Percentiles rank a stretch among this genome's conserved stretches.
These are phyloP conservation scores for Heliothis subflexa DNA, from an alignment of 1,140 invertebrate genomes.

Conservation along the genomic window DNA sequence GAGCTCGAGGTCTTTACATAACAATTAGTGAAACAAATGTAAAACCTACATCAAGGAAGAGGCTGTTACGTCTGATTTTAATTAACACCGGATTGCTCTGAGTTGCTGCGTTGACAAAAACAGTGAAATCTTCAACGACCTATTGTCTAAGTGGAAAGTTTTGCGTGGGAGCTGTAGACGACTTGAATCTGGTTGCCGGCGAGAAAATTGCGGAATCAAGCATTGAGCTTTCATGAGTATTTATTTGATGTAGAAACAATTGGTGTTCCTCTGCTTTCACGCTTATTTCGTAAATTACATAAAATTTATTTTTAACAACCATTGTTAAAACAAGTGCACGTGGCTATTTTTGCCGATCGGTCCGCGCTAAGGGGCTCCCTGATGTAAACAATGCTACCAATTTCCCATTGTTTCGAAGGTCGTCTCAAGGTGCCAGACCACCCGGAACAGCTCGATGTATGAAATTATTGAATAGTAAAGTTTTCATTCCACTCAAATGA, in stretches of 20 bases:
- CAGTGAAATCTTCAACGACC: constrained; percentile 78
- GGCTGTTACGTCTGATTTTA: constrained; percentile 62
- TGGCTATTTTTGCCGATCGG: constrained; percentile 27
- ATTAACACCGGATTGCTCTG: constrained; percentile 64
- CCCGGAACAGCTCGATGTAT: constrained; percentile 53
- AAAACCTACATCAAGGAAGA: constrained; percentile 67
- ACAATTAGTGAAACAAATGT: constrained; percentile 53
- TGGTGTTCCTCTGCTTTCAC: constrained; percentile 31
- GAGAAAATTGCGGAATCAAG: constrained; percentile 71
- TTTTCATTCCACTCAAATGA: constrained; percentile 46
- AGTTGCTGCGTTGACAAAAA: constrained; percentile 77
- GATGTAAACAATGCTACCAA: constrained; percentile 40
- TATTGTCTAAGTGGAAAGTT: constrained; percentile 81
- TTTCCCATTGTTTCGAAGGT: constrained; percentile 59
- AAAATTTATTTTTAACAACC: neutral
- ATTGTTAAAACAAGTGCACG: constrained; percentile 4
- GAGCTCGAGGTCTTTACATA: constrained; percentile 50
- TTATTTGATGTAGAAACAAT: constrained; percentile 41
- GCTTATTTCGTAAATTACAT: constrained; percentile 17
- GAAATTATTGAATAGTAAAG: constrained; percentile 30
- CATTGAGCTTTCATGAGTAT: constrained; percentile 54
- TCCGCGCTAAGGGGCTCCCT: neutral
- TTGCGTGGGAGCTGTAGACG: constrained; percentile 68
- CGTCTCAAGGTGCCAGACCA: constrained; percentile 57
- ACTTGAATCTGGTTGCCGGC: constrained; percentile 51